These are phyloP conservation scores for Serripes groenlandicus DNA, from an alignment of 2,888 invertebrate species.

Conservation along the genomic window DNA sequence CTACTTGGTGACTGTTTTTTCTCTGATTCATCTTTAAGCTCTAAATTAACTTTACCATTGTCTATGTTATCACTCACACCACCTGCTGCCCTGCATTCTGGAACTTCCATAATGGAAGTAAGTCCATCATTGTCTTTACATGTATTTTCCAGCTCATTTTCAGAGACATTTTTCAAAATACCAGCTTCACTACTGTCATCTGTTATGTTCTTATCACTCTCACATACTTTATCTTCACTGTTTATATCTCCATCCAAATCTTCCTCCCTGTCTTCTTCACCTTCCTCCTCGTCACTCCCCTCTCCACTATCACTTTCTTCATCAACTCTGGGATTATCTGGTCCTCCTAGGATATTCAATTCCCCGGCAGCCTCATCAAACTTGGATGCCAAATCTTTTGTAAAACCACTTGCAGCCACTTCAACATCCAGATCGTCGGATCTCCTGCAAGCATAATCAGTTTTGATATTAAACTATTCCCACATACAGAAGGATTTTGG, in stretches of 20 bases:
- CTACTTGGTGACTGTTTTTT: conserved; percentile 1
- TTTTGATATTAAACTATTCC: too few species aligned
- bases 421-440: conserved; percentile 95
- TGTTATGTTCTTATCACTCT: background rate
- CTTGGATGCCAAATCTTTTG: conserved; percentile 91
- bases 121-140: background rate
- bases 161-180: background rate
- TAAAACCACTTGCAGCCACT: conserved; percentile 95
- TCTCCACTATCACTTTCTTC: conserved; percentile 68
- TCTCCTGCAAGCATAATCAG: conserved; percentile 89
- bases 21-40: background rate
- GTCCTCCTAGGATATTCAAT: conserved; percentile 76
- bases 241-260: conserved; percentile 75
- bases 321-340: conserved; percentile 66
- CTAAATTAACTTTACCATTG: background rate
- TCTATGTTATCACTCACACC: background rate
- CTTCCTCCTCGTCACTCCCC: conserved; percentile 48
- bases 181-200: background rate
- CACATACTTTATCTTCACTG: conserved; percentile 4
- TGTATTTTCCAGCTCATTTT: background rate
- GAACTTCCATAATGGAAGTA: background rate
- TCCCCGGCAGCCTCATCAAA: conserved; percentile 82
- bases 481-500: too few species aligned
- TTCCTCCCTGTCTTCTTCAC: conserved; percentile 11
- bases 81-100: background rate